Evolutionary conservation across 2,888 invertebrate genomes (phyloP).

Genomic region (Philaethria dido): DNA sequence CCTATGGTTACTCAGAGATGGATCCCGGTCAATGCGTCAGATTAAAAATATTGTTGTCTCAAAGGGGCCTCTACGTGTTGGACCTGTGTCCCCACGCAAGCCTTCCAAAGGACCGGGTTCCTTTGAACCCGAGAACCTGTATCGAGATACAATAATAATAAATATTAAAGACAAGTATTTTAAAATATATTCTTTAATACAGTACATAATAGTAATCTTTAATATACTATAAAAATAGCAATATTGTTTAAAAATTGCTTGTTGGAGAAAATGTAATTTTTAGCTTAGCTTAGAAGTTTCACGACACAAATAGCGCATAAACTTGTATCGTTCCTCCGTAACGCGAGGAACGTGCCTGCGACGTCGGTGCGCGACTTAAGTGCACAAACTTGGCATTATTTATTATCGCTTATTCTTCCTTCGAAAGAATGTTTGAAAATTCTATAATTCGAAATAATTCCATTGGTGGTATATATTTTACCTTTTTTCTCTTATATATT

Average conservation of each 20-base stretch:
- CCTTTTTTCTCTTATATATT: background rate
- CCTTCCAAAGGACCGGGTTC: no score
- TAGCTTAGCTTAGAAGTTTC: slow-evolving; percentile 10
- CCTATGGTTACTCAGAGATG: no score
- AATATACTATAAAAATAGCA: background rate
- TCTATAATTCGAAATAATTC: background rate
- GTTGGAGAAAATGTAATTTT: slow-evolving; percentile 19
- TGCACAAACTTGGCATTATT: slow-evolving; percentile 33
- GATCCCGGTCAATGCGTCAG: no score
- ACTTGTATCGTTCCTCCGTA: slow-evolving; percentile 24
- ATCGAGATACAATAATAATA: no score
- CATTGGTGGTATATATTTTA: no score
- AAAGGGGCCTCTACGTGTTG: no score
- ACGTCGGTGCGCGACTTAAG: slow-evolving; percentile 27
- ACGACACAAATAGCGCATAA: slow-evolving; percentile 25
- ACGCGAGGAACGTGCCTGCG: slow-evolving; percentile 32
- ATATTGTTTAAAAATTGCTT: slow-evolving; percentile 6
- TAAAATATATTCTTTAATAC: background rate
- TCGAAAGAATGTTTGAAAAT: background rate
- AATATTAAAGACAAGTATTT: background rate
- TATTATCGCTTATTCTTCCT: slow-evolving; percentile 28
- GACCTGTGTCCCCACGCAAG: no score
- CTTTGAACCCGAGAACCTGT: no score
- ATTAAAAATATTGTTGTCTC: no score
- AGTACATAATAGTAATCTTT: background rate